Evolutionary conservation across 2,888 invertebrate genomes (phyloP).

Genomic region (Caradrina kadenii): DNA sequence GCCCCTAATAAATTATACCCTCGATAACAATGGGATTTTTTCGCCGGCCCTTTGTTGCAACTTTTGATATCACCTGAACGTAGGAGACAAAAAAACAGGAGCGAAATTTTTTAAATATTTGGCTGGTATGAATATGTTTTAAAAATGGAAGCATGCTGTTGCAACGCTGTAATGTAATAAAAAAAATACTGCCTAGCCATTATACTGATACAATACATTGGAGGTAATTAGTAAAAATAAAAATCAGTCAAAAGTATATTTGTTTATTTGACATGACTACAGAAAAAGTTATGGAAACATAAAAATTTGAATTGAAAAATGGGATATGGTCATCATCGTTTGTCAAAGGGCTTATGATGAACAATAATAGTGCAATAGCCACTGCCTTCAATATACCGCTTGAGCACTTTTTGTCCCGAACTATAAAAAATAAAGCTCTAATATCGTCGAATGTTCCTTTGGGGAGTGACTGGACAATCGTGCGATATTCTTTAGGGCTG

Average conservation of each 20-base stretch:
- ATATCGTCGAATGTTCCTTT: conserved; percentile 90
- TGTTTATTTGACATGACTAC: no score
- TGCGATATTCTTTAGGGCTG: conserved; percentile 83
- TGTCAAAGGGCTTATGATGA: conserved; percentile 76
- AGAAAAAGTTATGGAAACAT: not conserved
- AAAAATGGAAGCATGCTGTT: not conserved
- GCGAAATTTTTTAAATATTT: conserved; percentile 42
- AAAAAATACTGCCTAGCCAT: no score
- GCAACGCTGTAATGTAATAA: no score
- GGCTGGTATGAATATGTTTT: conserved; percentile 19
- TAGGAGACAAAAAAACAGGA: conserved; percentile 64
- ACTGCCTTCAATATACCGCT: conserved; percentile 84
- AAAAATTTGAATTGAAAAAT: conserved; percentile 33
- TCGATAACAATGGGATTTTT: conserved; percentile 91
- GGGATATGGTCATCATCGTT: conserved; percentile 24
- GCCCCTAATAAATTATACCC: conserved; percentile 90
- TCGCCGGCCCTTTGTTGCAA: conserved; percentile 89
- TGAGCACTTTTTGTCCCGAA: conserved; percentile 87
- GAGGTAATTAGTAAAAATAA: no score
- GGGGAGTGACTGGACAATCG: conserved; percentile 89
- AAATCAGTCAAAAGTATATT: no score
- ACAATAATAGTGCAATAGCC: conserved; percentile 78
- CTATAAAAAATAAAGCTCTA: conserved; percentile 91
- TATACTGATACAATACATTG: no score
- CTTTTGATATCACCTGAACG: conserved; percentile 90